Percentiles rank a stretch among this genome's conserved stretches.
Evolutionary conservation across 2,113 vertebrate genomes (phyloP).

Genomic region (Hemiprocne comata): DNA sequence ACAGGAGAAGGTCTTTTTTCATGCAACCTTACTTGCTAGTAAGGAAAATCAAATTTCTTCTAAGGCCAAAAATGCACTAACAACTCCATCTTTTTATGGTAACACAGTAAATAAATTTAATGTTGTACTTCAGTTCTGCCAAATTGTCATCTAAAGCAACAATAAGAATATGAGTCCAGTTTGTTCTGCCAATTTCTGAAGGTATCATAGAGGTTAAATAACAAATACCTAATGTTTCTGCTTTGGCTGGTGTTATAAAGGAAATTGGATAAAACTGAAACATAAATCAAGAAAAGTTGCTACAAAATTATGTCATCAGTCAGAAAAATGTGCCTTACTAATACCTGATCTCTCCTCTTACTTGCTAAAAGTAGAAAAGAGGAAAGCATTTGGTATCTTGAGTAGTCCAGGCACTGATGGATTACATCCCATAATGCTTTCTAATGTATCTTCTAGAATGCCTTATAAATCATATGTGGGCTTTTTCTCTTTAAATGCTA

Average conservation of each 20-base stretch:
- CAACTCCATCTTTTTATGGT: background rate
- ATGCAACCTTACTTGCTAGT: background rate
- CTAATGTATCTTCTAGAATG: constrained; percentile 34
- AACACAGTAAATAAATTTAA: background rate
- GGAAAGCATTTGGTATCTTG: constrained; percentile 26
- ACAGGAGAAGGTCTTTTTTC: background rate
- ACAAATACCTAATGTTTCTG: constrained; percentile 41
- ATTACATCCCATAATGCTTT: constrained; percentile 19
- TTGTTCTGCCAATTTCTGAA: constrained; percentile 61
- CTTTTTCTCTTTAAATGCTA: constrained; percentile 20
- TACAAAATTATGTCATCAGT: constrained; percentile 47
- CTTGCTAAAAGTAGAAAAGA: constrained; percentile 2
- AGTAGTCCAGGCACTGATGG: constrained; percentile 7
- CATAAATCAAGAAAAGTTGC: constrained; percentile 49
- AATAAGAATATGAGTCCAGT: constrained; percentile 1
- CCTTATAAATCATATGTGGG: background rate
- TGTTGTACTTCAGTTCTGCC: constrained; percentile 1
- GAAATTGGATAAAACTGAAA: constrained; percentile 49
- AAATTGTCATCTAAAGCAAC: constrained; percentile 13
- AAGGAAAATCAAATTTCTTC: background rate
- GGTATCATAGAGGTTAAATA: constrained; percentile 44
- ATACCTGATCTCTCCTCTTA: constrained; percentile 1
- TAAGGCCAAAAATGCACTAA: background rate
- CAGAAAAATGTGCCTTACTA: constrained; percentile 40
- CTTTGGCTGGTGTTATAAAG: constrained; percentile 32